Evolutionary conservation across 2,113 vertebrate species (phyloP), one percentile per base, ranked within the genome.

Genomic region (Ciconia stormi): DNA sequence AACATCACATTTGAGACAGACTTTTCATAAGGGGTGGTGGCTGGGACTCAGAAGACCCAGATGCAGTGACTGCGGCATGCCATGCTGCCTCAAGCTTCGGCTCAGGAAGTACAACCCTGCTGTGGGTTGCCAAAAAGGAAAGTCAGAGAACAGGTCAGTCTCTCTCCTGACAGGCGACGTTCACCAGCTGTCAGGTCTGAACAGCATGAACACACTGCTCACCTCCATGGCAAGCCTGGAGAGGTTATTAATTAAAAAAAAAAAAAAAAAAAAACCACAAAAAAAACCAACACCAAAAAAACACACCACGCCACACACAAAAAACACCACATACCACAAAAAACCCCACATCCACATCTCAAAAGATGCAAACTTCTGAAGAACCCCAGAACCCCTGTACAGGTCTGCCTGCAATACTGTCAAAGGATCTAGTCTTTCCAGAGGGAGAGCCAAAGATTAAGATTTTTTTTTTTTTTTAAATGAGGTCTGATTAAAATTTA

Each of bases 401-500:
- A 82, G 27, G 40, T 66, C 61, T 73, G 78, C 81, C 81, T 85
- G 74, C 52, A 76, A n/a, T 52, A 76, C 25, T 93, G 82, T 46
- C 81, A 87, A 74, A 72, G 76, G 58, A 91, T 76, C 38, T 89
- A 89, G 22, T 73, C 85, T 69, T 82, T 76, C 74, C 74, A 82
- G 74, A 72, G 58, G 46, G 62, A 84, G 15, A 91, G 83, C 22
- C 59, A 78, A 89, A 73, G 40, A 46, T 21, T 61, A 36, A 86
- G 87, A 62, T 52, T 73, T 14, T 53, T 67, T 38, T 56, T 73
- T 76, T 59, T 65, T 77, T 86, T 91, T 0, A 40, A 93, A 96
- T 84, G 71, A 96, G 87, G 67, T 69, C 92, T 93, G 87, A 92
- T 96, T 93, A 96, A 95, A 96, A 80, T 96, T 97, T 95, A 90